Evolutionary conservation across 92 coral and sea anemone genomes (phyloP), one percentile per base, ranked within the genome.

Genomic region (Galaxea fascicularis): DNA sequence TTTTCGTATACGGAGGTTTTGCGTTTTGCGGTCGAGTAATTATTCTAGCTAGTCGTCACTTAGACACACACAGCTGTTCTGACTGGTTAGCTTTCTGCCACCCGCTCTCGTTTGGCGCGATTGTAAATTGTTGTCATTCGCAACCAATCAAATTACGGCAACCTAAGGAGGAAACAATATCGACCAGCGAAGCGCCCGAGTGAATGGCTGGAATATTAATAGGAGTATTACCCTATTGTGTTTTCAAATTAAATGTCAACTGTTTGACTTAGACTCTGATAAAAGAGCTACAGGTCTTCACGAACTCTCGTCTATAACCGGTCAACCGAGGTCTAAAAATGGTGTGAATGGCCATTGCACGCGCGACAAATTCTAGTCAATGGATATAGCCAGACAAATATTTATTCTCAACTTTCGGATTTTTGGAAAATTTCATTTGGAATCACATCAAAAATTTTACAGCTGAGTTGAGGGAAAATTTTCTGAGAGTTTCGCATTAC

Each of bases 31-130:
- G 79, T 78, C 89, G 82, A 72, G 79, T 89, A 89, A 89, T 89
- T 83, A 41, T 89, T 89, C 82, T 51, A 74, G 74, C 46, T 73
- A 89, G 82, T 77, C 98, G 98, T 94, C 98, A 94, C 98, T 89
- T 86, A 21, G 85, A 88, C 93, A 86, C 95, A 74, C 87, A 94
- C 95, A 92, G 95, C 98, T 94, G 98, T 85, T 82, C 78, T 90
- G 84, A 92, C 89, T 89, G 89, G 76, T 79, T 74, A 73, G 89
- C 82, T 88, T 79, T 74, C 82, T 60, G 95, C 95, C 98, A 94
- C 98, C 98, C 94, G 98, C 81, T 79, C 94, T 75, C 87, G 64
- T 84, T 88, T 86, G 76, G 91, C 90, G 93, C 95, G 98, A 89
- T 86, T 84, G 94, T 85, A 78, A 85, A 89, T 87, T 89, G 65